Percentiles rank a stretch among this genome's conserved stretches.
Evolutionary conservation across 2,797 vertebrate species (phyloP).

Genomic region (Gouania willdenowi): DNA sequence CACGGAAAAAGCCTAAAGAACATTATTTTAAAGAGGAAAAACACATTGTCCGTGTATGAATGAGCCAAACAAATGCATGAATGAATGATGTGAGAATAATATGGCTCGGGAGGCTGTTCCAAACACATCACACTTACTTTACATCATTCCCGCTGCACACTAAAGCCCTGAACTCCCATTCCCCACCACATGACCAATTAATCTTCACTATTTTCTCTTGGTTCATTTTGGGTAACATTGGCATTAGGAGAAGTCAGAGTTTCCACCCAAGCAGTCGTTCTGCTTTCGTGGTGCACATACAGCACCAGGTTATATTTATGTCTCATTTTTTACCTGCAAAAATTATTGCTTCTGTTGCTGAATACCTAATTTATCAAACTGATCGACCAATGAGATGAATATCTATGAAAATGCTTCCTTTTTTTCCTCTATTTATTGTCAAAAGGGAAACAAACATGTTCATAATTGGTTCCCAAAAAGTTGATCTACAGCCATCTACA

Average conservation of each 20-base stretch:
- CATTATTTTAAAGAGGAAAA: constrained; percentile 37
- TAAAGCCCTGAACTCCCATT: constrained; percentile 29
- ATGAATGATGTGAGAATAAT: constrained; percentile 48
- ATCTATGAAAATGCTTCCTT: too few species aligned
- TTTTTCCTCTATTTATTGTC: too few species aligned
- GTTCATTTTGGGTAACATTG: constrained; percentile 1
- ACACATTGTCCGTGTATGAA: constrained; percentile 53
- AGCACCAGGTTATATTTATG: too few species aligned
- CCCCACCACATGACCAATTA: constrained; percentile 5
- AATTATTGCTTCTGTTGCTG: too few species aligned
- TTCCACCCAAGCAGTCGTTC: too few species aligned
- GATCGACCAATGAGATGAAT: too few species aligned
- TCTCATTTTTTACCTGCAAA: too few species aligned
- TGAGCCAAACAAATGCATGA: constrained; percentile 44
- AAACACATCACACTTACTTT: constrained; percentile 43
- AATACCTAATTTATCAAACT: too few species aligned
- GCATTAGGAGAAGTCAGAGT: background rate
- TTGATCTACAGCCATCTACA: too few species aligned
- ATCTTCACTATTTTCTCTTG: constrained; percentile 11
- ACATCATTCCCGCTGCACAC: constrained; percentile 23
- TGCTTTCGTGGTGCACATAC: too few species aligned
- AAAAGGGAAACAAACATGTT: too few species aligned
- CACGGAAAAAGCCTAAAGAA: constrained; percentile 30
- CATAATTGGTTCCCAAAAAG: too few species aligned
- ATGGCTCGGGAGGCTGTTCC: constrained; percentile 38